Conservation (phyloP, 2,888 invertebrate genomes). For the Standfussiana lucernea region DNA sequence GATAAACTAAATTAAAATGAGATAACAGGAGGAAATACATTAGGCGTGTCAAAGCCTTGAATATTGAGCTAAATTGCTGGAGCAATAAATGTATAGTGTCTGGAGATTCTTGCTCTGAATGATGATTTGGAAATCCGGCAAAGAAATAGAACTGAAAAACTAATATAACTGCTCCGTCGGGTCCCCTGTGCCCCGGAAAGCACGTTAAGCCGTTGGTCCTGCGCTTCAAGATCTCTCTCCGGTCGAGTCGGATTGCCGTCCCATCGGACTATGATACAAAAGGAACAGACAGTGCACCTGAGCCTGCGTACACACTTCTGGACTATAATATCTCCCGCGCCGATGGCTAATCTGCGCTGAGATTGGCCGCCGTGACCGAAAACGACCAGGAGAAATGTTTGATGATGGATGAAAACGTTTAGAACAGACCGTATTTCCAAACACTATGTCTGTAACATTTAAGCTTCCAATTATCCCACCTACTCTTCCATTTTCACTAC, state of each 20-base stretch:
- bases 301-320: neutral
- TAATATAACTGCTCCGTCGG: neutral
- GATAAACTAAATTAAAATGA: neutral
- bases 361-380: neutral
- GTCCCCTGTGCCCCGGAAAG: neutral
- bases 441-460: constrained; percentile 17
- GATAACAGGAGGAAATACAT: neutral
- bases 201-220: neutral
- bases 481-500: constrained; percentile 52
- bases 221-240: neutral
- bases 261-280: neutral
- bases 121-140: neutral
- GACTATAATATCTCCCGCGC: neutral
- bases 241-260: no score
- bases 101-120: neutral
- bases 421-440: constrained; percentile 1
- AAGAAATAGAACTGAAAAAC: neutral
- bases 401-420: no score
- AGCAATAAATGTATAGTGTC: neutral
- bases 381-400: neutral
- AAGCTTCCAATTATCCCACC: constrained; percentile 7
- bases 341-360: neutral
- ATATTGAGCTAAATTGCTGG: no score
- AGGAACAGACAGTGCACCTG: neutral
- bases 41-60: neutral